phyloP scores from a whole-genome alignment of 2,113 vertebrate genomes.

The Mungos mungo region DNA sequence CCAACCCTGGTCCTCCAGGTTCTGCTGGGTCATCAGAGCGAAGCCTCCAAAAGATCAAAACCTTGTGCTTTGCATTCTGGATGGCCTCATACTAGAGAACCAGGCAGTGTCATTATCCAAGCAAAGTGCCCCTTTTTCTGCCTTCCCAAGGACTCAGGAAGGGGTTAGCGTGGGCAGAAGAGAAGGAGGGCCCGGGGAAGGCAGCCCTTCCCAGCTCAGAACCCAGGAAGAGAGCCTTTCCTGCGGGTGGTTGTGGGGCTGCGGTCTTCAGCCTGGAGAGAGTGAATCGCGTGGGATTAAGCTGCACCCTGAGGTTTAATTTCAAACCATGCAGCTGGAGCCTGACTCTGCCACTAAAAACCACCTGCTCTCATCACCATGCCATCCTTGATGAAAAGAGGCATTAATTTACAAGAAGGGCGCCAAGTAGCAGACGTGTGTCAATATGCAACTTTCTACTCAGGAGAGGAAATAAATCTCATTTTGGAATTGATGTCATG shows the following conservation, averaged over 20 bases:
- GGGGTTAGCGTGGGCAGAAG: neutral
- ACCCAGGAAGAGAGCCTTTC: neutral
- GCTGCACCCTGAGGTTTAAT: neutral
- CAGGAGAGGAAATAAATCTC: conserved; percentile 55
- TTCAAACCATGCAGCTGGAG: neutral
- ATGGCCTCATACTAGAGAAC: neutral
- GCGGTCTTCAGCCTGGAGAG: neutral
- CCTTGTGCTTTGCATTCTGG: neutral
- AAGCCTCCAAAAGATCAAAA: neutral
- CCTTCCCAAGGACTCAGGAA: neutral
- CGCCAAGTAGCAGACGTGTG: conserved; percentile 17
- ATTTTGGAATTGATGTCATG: conserved; percentile 60
- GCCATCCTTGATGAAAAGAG: conserved; percentile 59
- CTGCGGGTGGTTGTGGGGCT: rapidly evolving
- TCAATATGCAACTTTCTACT: conserved; percentile 11
- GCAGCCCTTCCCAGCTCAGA: neutral
- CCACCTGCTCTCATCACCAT: conserved; percentile 60
- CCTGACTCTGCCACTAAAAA: neutral
- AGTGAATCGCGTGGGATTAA: neutral
- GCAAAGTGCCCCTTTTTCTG: neutral
- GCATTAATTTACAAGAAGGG: conserved; percentile 51
- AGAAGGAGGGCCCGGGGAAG: neutral
- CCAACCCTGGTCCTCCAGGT: neutral
- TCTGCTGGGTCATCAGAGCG: neutral
- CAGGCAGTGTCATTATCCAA: neutral